Conservation (phyloP, 2,797 vertebrate species). For the Catostomus latipinnis region DNA sequence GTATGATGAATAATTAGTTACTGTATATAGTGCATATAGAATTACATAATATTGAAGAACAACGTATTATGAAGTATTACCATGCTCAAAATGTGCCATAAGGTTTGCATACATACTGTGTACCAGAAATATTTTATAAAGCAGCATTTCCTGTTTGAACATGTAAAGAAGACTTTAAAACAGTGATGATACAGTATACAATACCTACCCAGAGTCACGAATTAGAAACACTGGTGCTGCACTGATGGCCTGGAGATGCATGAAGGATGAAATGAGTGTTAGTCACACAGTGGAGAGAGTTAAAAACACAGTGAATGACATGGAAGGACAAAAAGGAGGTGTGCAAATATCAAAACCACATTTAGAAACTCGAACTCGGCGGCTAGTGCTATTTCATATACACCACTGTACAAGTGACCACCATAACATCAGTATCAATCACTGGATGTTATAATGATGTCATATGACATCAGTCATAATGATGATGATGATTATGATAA, state of each 20-base stretch:
- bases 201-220: slow-evolving; percentile 81
- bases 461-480: background rate
- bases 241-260: slow-evolving; percentile 80
- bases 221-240: slow-evolving; percentile 82
- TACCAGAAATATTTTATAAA: background rate
- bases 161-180: background rate
- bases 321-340: slow-evolving; percentile 14
- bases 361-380: background rate
- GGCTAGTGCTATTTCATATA: background rate
- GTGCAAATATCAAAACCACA: slow-evolving; percentile 66
- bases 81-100: no score
- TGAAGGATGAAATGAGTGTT: slow-evolving; percentile 82
- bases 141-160: slow-evolving; percentile 18
- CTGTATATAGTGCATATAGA: no score
- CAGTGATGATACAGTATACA: slow-evolving; percentile 14
- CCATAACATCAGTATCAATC: background rate
- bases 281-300: slow-evolving; percentile 67
- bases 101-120: no score
- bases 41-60: no score
- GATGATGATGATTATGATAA: background rate
- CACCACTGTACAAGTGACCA: background rate
- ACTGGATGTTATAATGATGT: background rate
- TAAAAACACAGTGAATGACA: slow-evolving; percentile 8
- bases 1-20: no score
- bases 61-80: no score